Base-by-base conservation (phyloP, 2,888 invertebrate species). In the Folsomia manolachei region DNA sequence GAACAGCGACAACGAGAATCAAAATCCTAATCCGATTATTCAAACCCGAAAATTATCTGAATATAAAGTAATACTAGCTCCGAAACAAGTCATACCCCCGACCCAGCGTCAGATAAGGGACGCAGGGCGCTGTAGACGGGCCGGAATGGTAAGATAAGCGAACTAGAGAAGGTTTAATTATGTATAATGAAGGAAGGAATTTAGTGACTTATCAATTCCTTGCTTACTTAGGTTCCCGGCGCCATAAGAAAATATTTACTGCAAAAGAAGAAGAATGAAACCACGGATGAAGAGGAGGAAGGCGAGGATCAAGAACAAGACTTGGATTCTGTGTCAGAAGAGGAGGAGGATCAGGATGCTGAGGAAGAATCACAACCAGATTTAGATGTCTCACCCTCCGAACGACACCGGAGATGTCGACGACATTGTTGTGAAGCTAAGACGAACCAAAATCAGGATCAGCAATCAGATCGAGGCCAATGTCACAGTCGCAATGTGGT, bases 241-340 rank as follows among this genome's bases (percentile, higher is more conserved):
- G 64, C 64, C 11, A 27, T 64, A 11, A 26, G 64, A 26, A 64
- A 64, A 21, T 64, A 64, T 21, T 25, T 64, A n/a, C 25, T 64
- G 2, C 64, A 64, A n/a, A 64, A 64, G 21, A 64, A 64, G 21
- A 25, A 27, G 27, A 11, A 26, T 18, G 64, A 64, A 27, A n/a
- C 7, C 14, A 27, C 25, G 27, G 27, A 18, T 18, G 64, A 64
- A 9, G 27, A 27, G 27, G 64, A 64, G 9, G 27, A 2, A 2
- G 64, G 14, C 39, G 7, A n/a, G n/a, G n/a, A n/a, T n/a, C n/a
- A n/a, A n/a, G n/a, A n/a, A n/a, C 39, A 39, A 4, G 14, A 39
- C 39, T 39, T n/a, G n/a, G n/a, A n/a, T n/a, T 39, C 39, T 14
- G 39, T 9, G 7, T 9, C 14, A 39, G 39, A 39, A 4, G 39